Conservation (phyloP, 2,888 invertebrate species). For the Mythimna albipuncta region DNA sequence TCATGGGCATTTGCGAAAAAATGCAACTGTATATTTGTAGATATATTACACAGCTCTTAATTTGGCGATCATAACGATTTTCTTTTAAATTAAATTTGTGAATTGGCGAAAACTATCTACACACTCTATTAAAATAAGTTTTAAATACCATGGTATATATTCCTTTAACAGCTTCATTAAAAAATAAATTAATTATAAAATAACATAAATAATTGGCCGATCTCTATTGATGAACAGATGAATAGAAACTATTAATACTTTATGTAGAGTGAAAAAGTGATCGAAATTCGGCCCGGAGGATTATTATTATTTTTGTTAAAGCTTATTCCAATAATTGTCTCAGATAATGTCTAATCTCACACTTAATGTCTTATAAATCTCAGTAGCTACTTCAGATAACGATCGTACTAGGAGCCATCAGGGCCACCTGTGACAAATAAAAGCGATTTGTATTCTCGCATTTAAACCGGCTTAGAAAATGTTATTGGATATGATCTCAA, state of each 20-base stretch:
- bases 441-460: slow-evolving; percentile 7
- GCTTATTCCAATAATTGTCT: background rate
- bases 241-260: too few species aligned
- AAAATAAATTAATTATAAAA: too few species aligned
- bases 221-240: background rate
- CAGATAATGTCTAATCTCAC: too few species aligned
- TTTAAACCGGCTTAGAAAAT: slow-evolving; percentile 28
- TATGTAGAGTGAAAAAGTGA: too few species aligned
- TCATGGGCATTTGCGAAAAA: slow-evolving; percentile 21
- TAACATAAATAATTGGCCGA: too few species aligned
- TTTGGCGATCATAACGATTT: background rate
- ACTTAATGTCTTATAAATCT: background rate
- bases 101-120: background rate
- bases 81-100: background rate
- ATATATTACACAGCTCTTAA: background rate
- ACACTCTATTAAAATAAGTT: too few species aligned
- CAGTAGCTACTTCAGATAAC: background rate
- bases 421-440: slow-evolving; percentile 26
- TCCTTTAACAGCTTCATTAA: too few species aligned
- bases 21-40: background rate
- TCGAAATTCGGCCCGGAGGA: too few species aligned
- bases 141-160: too few species aligned
- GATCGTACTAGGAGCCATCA: background rate
- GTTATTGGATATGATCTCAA: slow-evolving; percentile 40
- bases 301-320: background rate